Evolutionary conservation across 2,888 invertebrate species (phyloP).

Genomic region (Drosophila mulleri): DNA sequence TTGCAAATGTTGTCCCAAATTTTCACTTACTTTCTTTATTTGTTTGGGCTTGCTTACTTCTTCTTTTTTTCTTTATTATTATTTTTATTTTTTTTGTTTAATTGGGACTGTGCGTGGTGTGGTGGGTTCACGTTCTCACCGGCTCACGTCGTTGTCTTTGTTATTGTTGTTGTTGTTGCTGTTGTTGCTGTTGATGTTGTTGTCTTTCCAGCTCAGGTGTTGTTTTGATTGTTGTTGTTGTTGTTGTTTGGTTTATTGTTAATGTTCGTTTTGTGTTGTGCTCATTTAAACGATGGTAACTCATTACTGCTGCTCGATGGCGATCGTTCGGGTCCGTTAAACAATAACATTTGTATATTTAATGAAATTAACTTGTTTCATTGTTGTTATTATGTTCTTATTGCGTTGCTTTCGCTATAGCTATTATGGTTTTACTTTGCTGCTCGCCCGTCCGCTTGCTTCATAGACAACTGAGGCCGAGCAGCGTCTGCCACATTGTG

Average conservation of each 20-base stretch:
- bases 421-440: conserved; percentile 18
- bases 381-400: conserved; percentile 41
- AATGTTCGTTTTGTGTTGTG: conserved; percentile 20
- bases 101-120: conserved; percentile 11
- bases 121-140: conserved; percentile 39
- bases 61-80: neutral
- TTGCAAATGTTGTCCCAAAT: conserved; percentile 66
- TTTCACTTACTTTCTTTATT: conserved; percentile 70
- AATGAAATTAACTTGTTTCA: conserved; percentile 34
- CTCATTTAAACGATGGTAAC: conserved; percentile 33
- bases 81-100: conserved; percentile 7
- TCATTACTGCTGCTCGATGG: conserved; percentile 36
- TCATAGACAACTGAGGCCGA: conserved; percentile 44
- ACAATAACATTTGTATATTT: conserved; percentile 40
- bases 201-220: conserved; percentile 20
- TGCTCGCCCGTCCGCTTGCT: conserved; percentile 42
- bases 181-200: conserved; percentile 4
- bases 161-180: neutral
- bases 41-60: conserved; percentile 27
- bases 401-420: conserved; percentile 9
- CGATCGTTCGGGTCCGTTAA: conserved; percentile 23
- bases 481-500: conserved; percentile 42
- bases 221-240: conserved; percentile 27
- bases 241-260: conserved; percentile 21
- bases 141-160: conserved; percentile 19